A percentile compares a stretch with the other conserved stretches of the same genome.
These are phyloP conservation scores for Chaetogeoica ovagalla DNA, from an alignment of 2,888 invertebrate genomes.

Conservation along the genomic window DNA sequence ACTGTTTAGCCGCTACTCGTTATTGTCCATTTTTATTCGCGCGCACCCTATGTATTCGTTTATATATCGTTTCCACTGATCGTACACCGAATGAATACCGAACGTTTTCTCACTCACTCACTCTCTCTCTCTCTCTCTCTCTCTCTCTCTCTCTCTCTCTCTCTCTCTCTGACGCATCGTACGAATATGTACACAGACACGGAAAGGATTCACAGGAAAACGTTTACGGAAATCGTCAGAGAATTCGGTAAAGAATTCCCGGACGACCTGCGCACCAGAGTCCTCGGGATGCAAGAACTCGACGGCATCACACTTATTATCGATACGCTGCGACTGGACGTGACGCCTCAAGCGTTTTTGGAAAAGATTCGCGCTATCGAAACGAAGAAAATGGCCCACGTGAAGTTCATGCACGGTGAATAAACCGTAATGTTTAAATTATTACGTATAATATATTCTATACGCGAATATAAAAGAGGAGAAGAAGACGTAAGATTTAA, in stretches of 20 bases:
- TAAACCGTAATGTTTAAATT: neutral
- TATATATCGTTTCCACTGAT: too few species aligned
- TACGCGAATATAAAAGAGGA: too few species aligned
- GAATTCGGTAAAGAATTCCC: conserved; percentile 37
- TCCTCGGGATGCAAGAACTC: conserved; percentile 25
- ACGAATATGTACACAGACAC: conserved; percentile 5
- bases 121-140: too few species aligned
- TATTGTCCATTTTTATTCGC: too few species aligned
- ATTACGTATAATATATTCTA: too few species aligned
- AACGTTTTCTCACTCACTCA: too few species aligned
- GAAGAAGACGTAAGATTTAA: too few species aligned
- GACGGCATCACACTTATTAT: neutral
- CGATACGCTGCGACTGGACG: neutral
- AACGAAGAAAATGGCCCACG: conserved; percentile 65
- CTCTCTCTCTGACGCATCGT: too few species aligned
- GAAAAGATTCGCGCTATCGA: conserved; percentile 66
- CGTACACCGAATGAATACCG: too few species aligned
- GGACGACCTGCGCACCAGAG: conserved; percentile 11
- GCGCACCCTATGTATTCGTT: too few species aligned
- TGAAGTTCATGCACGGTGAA: conserved; percentile 11
- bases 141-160: too few species aligned
- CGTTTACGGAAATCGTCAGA: neutral
- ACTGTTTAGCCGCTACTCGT: too few species aligned
- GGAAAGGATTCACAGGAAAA: conserved; percentile 24
- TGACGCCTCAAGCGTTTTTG: conserved; percentile 68